Conservation (phyloP, 92 coral and sea anemone species). For the Palythoa grandis region DNA sequence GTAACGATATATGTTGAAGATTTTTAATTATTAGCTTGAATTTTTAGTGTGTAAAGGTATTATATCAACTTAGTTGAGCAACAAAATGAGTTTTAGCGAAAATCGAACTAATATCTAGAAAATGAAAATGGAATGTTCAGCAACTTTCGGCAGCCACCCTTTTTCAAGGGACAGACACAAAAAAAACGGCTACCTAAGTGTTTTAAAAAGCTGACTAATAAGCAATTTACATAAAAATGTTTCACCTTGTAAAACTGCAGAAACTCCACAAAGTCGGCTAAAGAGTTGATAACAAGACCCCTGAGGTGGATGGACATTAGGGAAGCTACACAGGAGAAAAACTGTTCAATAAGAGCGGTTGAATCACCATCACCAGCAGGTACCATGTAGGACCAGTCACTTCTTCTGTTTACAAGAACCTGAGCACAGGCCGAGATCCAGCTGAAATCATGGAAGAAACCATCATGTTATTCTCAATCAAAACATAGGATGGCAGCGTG, state of each 20-base stretch:
- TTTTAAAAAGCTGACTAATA: background rate
- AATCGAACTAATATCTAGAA: too few species aligned
- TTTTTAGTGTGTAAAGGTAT: too few species aligned
- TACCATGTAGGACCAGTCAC: conserved; percentile 91
- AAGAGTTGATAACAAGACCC: conserved; percentile 90
- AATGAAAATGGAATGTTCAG: background rate
- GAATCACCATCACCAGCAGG: conserved; percentile 90
- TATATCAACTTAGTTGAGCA: too few species aligned
- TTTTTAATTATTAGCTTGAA: too few species aligned
- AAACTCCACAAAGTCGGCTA: conserved; percentile 91
- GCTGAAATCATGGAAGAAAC: conserved; percentile 34
- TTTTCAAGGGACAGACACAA: background rate
- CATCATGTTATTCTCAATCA: background rate
- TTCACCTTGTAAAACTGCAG: conserved; percentile 82
- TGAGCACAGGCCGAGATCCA: conserved; percentile 99
- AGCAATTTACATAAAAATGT: background rate
- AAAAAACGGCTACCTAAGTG: too few species aligned
- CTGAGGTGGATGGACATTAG: conserved; percentile 98
- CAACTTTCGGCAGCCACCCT: background rate
- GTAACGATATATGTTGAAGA: too few species aligned
- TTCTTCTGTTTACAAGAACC: conserved; percentile 75
- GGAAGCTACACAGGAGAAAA: conserved; percentile 93
- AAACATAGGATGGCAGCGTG: background rate
- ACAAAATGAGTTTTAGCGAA: too few species aligned
- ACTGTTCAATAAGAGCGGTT: conserved; percentile 81